These are phyloP conservation scores for Drosophila willistoni DNA, from an alignment of 1,140 invertebrate species.

Conservation along the genomic window DNA sequence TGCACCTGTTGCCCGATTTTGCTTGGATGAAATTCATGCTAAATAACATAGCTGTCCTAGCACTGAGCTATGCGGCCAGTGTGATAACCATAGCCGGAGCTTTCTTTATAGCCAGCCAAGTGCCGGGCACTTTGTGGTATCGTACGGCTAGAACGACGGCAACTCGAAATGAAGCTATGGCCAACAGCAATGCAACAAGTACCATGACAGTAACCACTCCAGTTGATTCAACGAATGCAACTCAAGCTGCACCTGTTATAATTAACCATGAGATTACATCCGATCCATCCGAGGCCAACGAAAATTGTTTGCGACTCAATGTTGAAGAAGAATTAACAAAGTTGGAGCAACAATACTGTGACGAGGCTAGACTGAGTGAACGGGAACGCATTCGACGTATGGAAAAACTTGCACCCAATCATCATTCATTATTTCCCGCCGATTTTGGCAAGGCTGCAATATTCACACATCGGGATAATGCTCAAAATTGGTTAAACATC, in stretches of 20 bases:
- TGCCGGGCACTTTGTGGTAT: constrained; percentile 84
- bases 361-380: constrained; percentile 57
- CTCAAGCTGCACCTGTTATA: constrained; percentile 25
- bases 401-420: constrained; percentile 14
- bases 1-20: constrained; percentile 85
- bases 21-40: constrained; percentile 85
- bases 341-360: constrained; percentile 58
- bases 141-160: constrained; percentile 19
- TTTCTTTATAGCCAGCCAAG: constrained; percentile 86
- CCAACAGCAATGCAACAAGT: constrained; percentile 1
- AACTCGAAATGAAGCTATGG: constrained; percentile 1
- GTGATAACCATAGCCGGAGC: constrained; percentile 89
- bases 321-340: constrained; percentile 70
- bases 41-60: constrained; percentile 87
- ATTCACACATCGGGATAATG: constrained; percentile 24
- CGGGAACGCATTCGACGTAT: constrained; percentile 26
- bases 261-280: background rate
- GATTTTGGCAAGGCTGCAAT: constrained; percentile 25
- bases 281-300: constrained; percentile 20
- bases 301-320: constrained; percentile 56
- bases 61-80: constrained; percentile 89
- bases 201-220: constrained; percentile 16
- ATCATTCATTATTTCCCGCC: constrained; percentile 19
- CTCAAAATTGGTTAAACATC: constrained; percentile 63
- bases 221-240: constrained; percentile 12